A percentile compares a stretch with the other conserved stretches of the same genome.
phyloP scores from a whole-genome alignment of 2,888 invertebrate species.

The Drosophila vallismaia region DNA sequence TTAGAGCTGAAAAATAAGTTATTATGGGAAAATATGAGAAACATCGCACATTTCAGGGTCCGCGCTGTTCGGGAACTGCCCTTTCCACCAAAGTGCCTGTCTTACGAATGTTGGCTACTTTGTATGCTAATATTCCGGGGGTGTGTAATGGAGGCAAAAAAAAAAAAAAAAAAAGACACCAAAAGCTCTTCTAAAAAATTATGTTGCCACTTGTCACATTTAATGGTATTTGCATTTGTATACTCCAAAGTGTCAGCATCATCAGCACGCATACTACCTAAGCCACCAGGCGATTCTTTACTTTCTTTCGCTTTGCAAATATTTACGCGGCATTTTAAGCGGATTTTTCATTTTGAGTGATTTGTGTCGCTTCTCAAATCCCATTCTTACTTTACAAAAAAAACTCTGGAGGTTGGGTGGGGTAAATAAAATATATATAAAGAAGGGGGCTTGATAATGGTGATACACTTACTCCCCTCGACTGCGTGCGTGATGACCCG shows the following conservation, averaged over 20 bases:
- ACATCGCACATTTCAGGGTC: constrained; percentile 65
- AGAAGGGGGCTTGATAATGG: constrained; percentile 11
- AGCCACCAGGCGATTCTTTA: constrained; percentile 16
- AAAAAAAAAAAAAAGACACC: constrained; percentile 25
- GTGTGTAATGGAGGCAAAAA: constrained; percentile 18
- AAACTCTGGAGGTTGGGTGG: constrained; percentile 32
- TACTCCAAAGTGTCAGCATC: constrained; percentile 74
- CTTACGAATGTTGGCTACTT: constrained; percentile 66
- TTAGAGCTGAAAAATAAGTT: constrained; percentile 67
- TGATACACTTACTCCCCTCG: constrained; percentile 32
- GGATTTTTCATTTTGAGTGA: constrained; percentile 78
- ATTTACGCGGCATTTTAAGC: constrained; percentile 78
- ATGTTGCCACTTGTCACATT: constrained; percentile 81
- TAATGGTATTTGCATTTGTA: constrained; percentile 81
- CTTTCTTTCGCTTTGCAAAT: constrained; percentile 69
- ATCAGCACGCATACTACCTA: constrained; percentile 56
- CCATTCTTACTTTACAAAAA: constrained; percentile 47
- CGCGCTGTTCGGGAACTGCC: constrained; percentile 10
- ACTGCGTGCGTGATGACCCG: constrained; percentile 67
- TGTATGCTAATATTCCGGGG: constrained; percentile 75
- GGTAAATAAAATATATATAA: not conserved
- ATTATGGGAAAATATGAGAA: constrained; percentile 81
- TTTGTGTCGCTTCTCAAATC: constrained; percentile 72
- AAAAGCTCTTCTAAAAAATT: constrained; percentile 72
- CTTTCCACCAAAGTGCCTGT: constrained; percentile 5